phyloP scores from a whole-genome alignment of 1,140 invertebrate species.

The Bursaphelenchus mucronatus region DNA sequence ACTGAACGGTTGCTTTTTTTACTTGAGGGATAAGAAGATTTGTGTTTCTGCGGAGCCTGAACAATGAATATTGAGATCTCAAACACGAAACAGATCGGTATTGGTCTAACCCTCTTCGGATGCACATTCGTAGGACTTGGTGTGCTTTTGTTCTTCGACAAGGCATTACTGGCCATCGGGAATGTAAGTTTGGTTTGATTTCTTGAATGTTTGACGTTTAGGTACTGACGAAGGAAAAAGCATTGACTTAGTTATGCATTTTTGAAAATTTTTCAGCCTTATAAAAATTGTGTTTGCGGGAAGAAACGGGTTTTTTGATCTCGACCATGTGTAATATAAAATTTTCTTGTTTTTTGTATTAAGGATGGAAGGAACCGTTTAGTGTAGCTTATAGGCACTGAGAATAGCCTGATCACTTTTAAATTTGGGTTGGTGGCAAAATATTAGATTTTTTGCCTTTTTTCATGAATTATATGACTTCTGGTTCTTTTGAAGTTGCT shows the following conservation, averaged over 20 bases:
- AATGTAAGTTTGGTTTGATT: conserved; percentile 73
- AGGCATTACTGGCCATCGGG: conserved; percentile 92
- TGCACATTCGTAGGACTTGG: conserved; percentile 91
- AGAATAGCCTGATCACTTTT: not conserved
- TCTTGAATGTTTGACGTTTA: not conserved
- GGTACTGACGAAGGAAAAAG: no score
- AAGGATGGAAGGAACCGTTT: no score
- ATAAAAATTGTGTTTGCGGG: conserved; percentile 15
- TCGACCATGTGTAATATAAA: conserved; percentile 8
- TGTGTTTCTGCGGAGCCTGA: not conserved
- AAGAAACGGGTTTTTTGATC: conserved; percentile 25
- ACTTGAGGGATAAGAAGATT: not conserved
- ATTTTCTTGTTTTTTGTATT: no score
- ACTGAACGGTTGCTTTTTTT: not conserved
- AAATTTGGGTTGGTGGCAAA: not conserved
- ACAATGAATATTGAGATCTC: conserved; percentile 58
- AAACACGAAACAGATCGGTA: conserved; percentile 75
- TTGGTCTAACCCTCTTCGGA: conserved; percentile 91
- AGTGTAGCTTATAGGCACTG: no score
- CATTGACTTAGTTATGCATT: no score
- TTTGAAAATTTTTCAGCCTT: conserved; percentile 1
- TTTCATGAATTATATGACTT: not conserved
- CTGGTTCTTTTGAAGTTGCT: no score
- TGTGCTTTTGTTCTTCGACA: conserved; percentile 89
- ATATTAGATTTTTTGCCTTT: conserved; percentile 7